Conservation (phyloP, 2,113 vertebrate genomes). For the Ibidorhyncha struthersii region DNA sequence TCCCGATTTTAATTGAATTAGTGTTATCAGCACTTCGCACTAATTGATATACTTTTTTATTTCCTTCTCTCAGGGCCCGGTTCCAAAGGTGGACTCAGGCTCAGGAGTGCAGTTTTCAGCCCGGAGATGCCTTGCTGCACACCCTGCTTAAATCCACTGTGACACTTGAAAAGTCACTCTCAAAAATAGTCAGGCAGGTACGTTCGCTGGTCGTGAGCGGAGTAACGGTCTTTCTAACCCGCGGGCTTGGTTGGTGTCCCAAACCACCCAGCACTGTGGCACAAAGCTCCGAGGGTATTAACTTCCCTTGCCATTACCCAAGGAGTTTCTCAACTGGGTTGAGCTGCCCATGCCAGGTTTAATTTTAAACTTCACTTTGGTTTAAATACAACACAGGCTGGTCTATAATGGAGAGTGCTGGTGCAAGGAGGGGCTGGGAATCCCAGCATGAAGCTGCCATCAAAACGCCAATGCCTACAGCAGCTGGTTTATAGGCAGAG, state of each 20-base stretch:
- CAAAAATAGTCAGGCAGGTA: neutral
- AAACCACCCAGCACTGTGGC: neutral
- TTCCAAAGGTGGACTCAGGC: neutral
- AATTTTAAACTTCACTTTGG: neutral
- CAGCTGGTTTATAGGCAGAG: neutral
- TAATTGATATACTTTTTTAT: neutral
- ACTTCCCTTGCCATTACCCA: neutral
- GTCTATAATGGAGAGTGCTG: neutral
- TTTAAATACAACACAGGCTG: neutral
- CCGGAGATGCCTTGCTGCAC: neutral
- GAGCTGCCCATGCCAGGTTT: neutral
- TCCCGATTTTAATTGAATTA: neutral
- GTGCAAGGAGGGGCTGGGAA: neutral
- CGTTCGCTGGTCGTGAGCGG: fast-evolving
- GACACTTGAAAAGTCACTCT: neutral
- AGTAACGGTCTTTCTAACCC: fast-evolving
- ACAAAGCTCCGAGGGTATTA: neutral
- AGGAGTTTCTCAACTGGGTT: neutral
- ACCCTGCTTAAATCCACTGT: neutral
- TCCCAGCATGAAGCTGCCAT: neutral
- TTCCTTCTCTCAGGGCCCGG: neutral
- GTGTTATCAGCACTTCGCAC: fast-evolving
- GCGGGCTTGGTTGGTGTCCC: neutral
- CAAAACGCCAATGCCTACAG: fast-evolving
- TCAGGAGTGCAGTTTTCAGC: neutral